phyloP scores from a whole-genome alignment of 1,140 invertebrate genomes.

The Cylas formicarius region DNA sequence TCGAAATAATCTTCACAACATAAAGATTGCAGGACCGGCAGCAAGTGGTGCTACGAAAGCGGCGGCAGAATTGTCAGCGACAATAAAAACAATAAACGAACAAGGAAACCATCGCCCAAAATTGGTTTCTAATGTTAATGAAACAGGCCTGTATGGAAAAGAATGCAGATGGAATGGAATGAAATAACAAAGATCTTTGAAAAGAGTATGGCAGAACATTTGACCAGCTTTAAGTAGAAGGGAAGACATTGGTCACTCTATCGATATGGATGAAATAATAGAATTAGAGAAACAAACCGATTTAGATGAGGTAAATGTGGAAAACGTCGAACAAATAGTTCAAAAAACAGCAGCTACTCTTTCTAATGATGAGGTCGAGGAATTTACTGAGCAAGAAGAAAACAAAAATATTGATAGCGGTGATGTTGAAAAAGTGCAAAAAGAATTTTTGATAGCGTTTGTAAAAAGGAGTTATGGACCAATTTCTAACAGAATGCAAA shows the following conservation, averaged over 20 bases:
- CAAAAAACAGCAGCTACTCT: no score
- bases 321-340: constrained; percentile 8
- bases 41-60: constrained; percentile 35
- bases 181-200: constrained; percentile 25
- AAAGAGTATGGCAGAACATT: constrained; percentile 27
- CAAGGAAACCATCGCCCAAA: constrained; percentile 32
- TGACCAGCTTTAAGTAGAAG: constrained; percentile 23
- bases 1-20: constrained; percentile 34
- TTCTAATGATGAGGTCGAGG: no score
- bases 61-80: constrained; percentile 27
- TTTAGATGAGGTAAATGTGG: constrained; percentile 28
- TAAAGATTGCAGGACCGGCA: constrained; percentile 34
- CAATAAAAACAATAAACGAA: constrained; percentile 31
- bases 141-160: constrained; percentile 45
- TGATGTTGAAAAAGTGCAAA: no score
- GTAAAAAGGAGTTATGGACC: no score
- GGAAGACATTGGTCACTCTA: constrained; percentile 9
- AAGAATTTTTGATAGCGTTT: no score
- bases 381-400: no score
- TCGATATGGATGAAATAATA: constrained; percentile 15
- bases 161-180: constrained; percentile 36
- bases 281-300: constrained; percentile 17
- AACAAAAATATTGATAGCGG: no score
- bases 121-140: constrained; percentile 42
- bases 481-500: no score